These are phyloP conservation scores for Andrena cerasifolii DNA, from an alignment of 1,140 invertebrate species.

Conservation along the genomic window DNA sequence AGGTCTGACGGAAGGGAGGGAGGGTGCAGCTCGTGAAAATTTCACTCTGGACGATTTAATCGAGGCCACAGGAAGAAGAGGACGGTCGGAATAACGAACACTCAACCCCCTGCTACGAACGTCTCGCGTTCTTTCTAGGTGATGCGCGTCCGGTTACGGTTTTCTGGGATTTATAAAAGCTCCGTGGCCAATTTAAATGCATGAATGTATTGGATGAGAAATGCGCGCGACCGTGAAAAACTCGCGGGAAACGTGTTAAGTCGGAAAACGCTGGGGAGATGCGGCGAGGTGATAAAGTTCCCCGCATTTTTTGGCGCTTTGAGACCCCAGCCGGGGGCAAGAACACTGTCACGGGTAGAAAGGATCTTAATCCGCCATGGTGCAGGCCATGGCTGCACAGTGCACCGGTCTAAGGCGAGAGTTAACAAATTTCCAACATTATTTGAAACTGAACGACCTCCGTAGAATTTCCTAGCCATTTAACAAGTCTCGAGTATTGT, in stretches of 20 bases:
- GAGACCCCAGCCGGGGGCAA: neutral
- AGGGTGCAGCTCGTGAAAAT: neutral
- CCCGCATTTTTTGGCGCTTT: constrained; percentile 18
- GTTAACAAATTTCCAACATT: too few species aligned
- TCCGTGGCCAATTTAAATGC: constrained; percentile 24
- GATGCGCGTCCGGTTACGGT: constrained; percentile 7
- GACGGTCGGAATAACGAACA: neutral
- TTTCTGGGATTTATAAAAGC: constrained; percentile 24
- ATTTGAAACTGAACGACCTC: too few species aligned
- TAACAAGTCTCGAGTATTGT: too few species aligned
- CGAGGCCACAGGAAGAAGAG: neutral
- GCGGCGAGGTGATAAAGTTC: constrained; percentile 20
- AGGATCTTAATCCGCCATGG: constrained; percentile 8
- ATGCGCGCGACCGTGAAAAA: neutral
- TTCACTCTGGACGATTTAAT: neutral
- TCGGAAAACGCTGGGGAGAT: constrained; percentile 1
- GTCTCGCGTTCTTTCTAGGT: neutral
- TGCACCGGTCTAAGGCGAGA: too few species aligned
- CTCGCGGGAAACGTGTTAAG: constrained; percentile 20
- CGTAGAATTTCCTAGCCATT: too few species aligned
- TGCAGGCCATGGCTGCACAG: too few species aligned
- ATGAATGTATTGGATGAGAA: constrained; percentile 20
- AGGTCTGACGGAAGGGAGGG: too few species aligned
- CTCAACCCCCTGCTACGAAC: neutral
- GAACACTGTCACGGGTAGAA: constrained; percentile 4